A percentile compares a stretch with the other conserved stretches of the same genome.
Evolutionary conservation across 1,140 invertebrate species (phyloP).

Genomic region (Cyclargus thomasi): DNA sequence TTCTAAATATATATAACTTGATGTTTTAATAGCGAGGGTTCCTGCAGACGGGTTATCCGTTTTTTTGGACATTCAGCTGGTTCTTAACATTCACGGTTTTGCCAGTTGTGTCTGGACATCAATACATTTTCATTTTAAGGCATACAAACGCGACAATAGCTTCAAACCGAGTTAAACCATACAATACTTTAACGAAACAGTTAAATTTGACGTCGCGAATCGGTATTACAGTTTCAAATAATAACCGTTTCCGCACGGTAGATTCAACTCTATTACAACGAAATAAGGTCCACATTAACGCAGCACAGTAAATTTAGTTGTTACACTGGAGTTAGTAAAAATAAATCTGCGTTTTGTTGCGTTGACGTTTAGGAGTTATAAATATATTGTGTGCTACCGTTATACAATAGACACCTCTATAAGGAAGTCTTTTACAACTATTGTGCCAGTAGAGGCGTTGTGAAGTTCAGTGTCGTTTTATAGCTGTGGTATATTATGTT

Average conservation of each 20-base stretch:
- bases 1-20: no score
- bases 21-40: no score
- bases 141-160: background rate
- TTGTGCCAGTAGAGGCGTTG: background rate
- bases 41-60: no score
- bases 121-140: background rate
- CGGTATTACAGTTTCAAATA: conserved; percentile 2
- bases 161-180: background rate
- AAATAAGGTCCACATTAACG: background rate
- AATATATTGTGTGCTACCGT: conserved; percentile 2
- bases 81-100: no score
- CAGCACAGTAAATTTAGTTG: background rate
- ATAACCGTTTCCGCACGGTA: background rate
- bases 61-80: no score
- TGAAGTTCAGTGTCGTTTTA: background rate
- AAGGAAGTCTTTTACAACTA: background rate
- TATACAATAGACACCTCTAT: background rate
- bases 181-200: background rate
- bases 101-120: no score
- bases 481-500: no score
- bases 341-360: conserved; percentile 5
- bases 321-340: conserved; percentile 11
- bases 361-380: background rate
- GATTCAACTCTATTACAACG: background rate
- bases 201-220: conserved; percentile 3